These are phyloP conservation scores for Canis aureus DNA, from an alignment of 2,113 vertebrate species.

Conservation along the genomic window DNA sequence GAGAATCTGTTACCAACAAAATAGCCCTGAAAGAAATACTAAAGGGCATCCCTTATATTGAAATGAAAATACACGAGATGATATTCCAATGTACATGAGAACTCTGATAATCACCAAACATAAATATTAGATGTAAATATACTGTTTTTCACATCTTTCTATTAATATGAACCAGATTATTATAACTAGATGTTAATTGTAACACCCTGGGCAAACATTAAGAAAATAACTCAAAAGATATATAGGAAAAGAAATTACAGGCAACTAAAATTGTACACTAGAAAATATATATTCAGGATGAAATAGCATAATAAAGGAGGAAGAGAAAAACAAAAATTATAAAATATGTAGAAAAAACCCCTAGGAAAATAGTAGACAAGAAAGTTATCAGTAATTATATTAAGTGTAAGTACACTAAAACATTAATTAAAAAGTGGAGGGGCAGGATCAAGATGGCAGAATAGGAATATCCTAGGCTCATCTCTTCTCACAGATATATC, in stretches of 20 bases:
- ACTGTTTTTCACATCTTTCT: background rate
- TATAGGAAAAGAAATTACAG: background rate
- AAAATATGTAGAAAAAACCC: background rate
- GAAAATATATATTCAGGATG: background rate
- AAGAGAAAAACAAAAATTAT: background rate
- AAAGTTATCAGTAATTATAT: background rate
- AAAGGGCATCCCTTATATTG: background rate
- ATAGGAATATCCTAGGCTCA: background rate
- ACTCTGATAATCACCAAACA: background rate
- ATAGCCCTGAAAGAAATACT: background rate
- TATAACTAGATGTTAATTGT: background rate
- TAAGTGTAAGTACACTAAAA: background rate
- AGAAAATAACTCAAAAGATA: background rate
- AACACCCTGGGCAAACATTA: background rate
- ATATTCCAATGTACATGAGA: background rate
- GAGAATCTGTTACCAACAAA: background rate
- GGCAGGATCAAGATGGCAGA: background rate
- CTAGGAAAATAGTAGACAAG: background rate
- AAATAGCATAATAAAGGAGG: background rate
- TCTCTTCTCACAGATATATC: background rate
- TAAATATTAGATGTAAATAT: background rate
- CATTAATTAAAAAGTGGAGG: background rate
- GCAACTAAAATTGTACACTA: background rate
- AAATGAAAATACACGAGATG: background rate
- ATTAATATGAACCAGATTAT: background rate